Evolutionary conservation across 2,113 vertebrate genomes (phyloP).

Genomic region (Perca fluviatilis): DNA sequence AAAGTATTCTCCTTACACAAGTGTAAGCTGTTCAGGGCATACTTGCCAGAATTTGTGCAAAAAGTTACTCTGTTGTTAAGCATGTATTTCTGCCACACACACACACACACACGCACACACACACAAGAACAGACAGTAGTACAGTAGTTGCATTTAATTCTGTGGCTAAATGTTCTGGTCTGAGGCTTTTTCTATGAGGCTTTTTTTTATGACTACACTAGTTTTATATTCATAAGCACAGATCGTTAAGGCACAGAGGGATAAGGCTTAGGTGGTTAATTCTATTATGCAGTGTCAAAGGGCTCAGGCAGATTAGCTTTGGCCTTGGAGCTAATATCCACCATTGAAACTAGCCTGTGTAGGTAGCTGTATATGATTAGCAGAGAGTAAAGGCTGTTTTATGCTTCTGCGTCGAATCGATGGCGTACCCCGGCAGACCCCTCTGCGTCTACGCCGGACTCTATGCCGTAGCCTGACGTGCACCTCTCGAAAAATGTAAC

Average conservation of each 20-base stretch:
- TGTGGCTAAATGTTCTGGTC: neutral
- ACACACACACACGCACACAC: neutral
- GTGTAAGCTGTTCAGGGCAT: slow-evolving; percentile 5
- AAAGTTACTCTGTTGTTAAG: neutral
- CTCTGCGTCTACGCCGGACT: too few species aligned
- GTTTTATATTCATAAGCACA: slow-evolving; percentile 29
- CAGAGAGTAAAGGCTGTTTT: neutral
- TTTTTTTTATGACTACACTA: slow-evolving; percentile 20
- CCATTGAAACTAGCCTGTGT: slow-evolving; percentile 26
- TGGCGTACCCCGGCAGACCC: too few species aligned
- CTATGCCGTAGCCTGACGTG: too few species aligned
- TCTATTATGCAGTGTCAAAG: slow-evolving; percentile 65
- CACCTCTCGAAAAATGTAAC: too few species aligned
- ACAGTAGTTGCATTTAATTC: neutral
- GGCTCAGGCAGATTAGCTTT: slow-evolving; percentile 58
- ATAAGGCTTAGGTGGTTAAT: slow-evolving; percentile 60
- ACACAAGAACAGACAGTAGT: neutral
- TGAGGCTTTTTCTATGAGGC: slow-evolving; percentile 23
- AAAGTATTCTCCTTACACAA: neutral
- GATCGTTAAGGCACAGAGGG: slow-evolving; percentile 17
- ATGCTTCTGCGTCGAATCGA: too few species aligned
- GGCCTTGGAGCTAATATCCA: slow-evolving; percentile 52
- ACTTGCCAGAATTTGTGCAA: neutral
- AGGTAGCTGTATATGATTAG: slow-evolving; percentile 55
- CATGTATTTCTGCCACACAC: neutral